A percentile compares a stretch with the other conserved stretches of the same genome.
phyloP scores from a whole-genome alignment of 92 coral and sea anemone genomes.

The Meandrina meandrites region DNA sequence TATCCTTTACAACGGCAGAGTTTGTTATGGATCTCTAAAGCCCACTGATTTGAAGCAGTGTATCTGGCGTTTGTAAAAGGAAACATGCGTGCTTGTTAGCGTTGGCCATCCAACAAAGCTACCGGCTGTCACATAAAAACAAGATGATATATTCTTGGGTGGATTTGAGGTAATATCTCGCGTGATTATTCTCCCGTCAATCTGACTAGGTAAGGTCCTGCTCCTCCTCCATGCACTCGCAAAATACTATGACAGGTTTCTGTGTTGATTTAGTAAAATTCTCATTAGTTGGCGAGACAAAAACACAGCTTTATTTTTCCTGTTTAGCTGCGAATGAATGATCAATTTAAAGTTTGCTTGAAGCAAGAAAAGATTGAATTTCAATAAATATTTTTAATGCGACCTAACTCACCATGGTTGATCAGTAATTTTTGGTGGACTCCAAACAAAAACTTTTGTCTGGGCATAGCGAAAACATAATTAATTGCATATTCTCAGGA shows the following conservation, averaged over 20 bases:
- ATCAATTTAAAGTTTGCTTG: neutral
- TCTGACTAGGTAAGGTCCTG: neutral
- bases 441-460: conserved; percentile 30
- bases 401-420: conserved; percentile 27
- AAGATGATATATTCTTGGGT: neutral
- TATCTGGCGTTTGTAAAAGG: too few relatives aligned
- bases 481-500: conserved; percentile 4
- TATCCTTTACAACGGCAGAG: neutral
- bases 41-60: neutral
- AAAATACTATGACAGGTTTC: neutral
- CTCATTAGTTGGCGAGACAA: neutral
- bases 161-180: neutral
- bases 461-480: neutral
- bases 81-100: neutral
- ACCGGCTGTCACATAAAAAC: neutral
- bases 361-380: neutral
- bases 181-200: neutral
- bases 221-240: neutral
- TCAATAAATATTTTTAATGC: conserved; percentile 5
- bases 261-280: neutral
- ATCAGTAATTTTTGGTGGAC: conserved; percentile 24
- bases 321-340: neutral
- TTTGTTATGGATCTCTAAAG: neutral
- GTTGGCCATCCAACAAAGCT: neutral
- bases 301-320: conserved; percentile 10